Evolutionary conservation across 1,140 invertebrate genomes (phyloP).

Genomic region (Calephelis nemesis): DNA sequence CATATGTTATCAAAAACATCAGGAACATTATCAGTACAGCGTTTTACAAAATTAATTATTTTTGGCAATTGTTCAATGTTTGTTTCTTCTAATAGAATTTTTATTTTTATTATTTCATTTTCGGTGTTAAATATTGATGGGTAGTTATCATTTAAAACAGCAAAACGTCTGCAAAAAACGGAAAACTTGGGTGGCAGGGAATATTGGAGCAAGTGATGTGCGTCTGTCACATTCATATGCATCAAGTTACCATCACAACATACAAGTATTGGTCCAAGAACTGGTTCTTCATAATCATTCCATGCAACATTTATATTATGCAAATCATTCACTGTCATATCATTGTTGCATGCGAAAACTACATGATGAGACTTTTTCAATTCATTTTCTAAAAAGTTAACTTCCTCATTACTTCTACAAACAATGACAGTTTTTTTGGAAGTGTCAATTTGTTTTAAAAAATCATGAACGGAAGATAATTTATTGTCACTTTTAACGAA

Average conservation of each 20-base stretch:
- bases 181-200: slow-evolving; percentile 61
- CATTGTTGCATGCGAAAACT: slow-evolving; percentile 49
- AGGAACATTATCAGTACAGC: slow-evolving; percentile 55
- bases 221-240: slow-evolving; percentile 64
- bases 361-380: slow-evolving; percentile 40
- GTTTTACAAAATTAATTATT: slow-evolving; percentile 64
- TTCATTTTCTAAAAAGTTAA: slow-evolving; percentile 40
- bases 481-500: slow-evolving; percentile 56
- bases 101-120: slow-evolving; percentile 50
- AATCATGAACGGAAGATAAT: slow-evolving; percentile 42
- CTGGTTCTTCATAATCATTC: slow-evolving; percentile 56
- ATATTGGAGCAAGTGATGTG: slow-evolving; percentile 61
- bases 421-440: slow-evolving; percentile 63
- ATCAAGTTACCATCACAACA: slow-evolving; percentile 68
- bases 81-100: slow-evolving; percentile 59
- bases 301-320: slow-evolving; percentile 48
- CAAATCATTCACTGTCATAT: slow-evolving; percentile 59
- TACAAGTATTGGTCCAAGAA: slow-evolving; percentile 54
- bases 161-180: slow-evolving; percentile 63
- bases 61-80: slow-evolving; percentile 67
- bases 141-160: slow-evolving; percentile 66
- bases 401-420: slow-evolving; percentile 59
- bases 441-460: slow-evolving; percentile 46
- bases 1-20: slow-evolving; percentile 43
- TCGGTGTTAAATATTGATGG: slow-evolving; percentile 57